Base-by-base conservation (phyloP, 2,888 invertebrate species). In the Drosophila anomalata region DNA sequence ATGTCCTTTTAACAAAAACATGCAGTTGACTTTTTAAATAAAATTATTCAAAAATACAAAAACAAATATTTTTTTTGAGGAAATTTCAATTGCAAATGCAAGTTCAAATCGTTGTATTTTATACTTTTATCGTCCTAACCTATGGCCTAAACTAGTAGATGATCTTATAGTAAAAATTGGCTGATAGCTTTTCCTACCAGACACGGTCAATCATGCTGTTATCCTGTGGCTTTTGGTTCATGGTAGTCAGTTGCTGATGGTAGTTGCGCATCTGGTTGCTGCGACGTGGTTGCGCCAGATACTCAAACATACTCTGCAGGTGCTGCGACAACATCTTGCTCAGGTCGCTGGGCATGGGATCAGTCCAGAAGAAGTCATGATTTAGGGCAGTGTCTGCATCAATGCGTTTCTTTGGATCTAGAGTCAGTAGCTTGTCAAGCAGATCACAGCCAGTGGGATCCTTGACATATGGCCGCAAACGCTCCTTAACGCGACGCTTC, bases 361-460 rank as follows among this genome's bases (percentile, higher is more conserved):
- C 98, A 5, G 96, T 96, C 98, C 98, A 99, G 93, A 99, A 99
- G 93, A 99, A 99, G 90, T 98, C 98, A 90, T 99, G 99, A 92
- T 98, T 98, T 1, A 99, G 91, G 0, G 99, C 98, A 0, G 96
- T 96, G 90, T 99, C 98, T 0, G 98, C 96, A 90, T 98, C 97
- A 60, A 94, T 94, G 48, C 98, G 93, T 90, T 97, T 97, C 1
- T 95, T 94, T 0, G 99, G 99, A 92, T 99, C 98, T 52, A 99
- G 92, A 8, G 97, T 96, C 47, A 99, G 92, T 20, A 99, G 92
- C 89, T 96, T 97, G 90, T 99, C 99, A 0, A 99, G 92, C 12
- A 99, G 93, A 90, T 99, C 98, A 87, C 99, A 96, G 0, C 98
- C 99, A 79, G 96, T 96, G 0, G 96, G 95, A 90, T 98, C 97